Base-by-base conservation (phyloP, 2,113 vertebrate species). In the Geothlypis trichas region DNA sequence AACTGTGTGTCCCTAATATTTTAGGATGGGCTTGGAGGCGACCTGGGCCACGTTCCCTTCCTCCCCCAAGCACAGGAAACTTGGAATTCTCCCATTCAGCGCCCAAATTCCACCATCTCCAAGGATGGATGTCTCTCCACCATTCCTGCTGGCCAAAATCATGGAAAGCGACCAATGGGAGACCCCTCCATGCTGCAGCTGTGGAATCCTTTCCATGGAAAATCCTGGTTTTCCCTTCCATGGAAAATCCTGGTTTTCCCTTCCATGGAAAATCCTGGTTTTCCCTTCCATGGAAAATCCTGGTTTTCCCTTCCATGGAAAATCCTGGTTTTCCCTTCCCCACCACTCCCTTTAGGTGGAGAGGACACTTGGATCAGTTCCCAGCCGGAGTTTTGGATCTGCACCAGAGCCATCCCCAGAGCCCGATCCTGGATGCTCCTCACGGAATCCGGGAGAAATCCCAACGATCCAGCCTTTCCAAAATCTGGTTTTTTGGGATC, bases 1-100 rank as follows among this genome's bases (percentile, higher is more conserved):
- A 6, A 30, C 13, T 0, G 0, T 1, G 0, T 31, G 65, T 69
- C 28, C 44, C 35, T 4, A 3, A 23, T 37, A 46, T 31, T 76
- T 76, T 5, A 39, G 52, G 42, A 39, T 7, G 21, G 33, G 37
- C 8, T 37, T 20, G 65, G 59, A 54, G 15, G 47, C 13, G 47
- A 47, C 47, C n/a, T 7, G 20, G 5, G n/a, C 17, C 63, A 52
- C 1, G 1, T 11, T 16, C 37, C 17, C 28, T 51, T 80, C 37
- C 15, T 46, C 15, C 27, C 4, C 11, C 7, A 11, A 5, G 27
- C 9, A 19, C 27, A 20, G 37, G 9, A 11, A 27, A 10, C 26
- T 13, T 49, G 14, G 9, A 61, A 52, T 72, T 46, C 47, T 31
- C 47, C 44, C 5, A 3, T 1, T 27, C 10, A 1, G 30, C 6